Evolutionary conservation across 2,888 invertebrate species (phyloP).

Genomic region (Troides helena): DNA sequence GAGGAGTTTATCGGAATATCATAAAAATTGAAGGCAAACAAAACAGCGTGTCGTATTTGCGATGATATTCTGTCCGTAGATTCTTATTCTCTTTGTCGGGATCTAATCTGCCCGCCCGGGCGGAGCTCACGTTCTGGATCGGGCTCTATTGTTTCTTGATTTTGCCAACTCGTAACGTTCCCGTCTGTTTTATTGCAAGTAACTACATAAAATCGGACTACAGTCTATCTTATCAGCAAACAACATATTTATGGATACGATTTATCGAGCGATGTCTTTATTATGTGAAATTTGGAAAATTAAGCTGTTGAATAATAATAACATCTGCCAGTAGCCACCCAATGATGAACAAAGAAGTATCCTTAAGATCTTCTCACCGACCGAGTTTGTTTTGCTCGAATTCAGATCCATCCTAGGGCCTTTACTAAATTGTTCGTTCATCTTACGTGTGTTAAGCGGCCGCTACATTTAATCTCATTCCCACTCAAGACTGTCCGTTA

Average conservation of each 20-base stretch:
- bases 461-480: no score
- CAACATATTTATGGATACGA: neutral
- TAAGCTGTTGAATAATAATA: no score
- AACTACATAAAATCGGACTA: slow-evolving; percentile 19
- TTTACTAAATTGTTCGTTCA: no score
- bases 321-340: no score
- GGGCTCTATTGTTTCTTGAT: slow-evolving; percentile 68
- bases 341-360: no score
- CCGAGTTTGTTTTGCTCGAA: no score
- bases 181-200: slow-evolving; percentile 19
- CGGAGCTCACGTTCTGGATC: slow-evolving; percentile 64
- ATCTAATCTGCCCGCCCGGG: slow-evolving; percentile 65
- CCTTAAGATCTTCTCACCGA: no score
- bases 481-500: no score
- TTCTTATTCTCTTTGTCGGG: slow-evolving; percentile 68
- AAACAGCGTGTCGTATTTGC: slow-evolving; percentile 64
- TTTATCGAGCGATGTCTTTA: neutral
- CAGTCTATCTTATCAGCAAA: slow-evolving; percentile 10
- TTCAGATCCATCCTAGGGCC: no score
- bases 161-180: slow-evolving; percentile 42
- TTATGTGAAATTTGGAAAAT: neutral
- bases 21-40: slow-evolving; percentile 76
- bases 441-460: no score
- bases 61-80: slow-evolving; percentile 60
- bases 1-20: slow-evolving; percentile 55